phyloP scores from a whole-genome alignment of 2,888 invertebrate species.

The Chironomus tentans region DNA sequence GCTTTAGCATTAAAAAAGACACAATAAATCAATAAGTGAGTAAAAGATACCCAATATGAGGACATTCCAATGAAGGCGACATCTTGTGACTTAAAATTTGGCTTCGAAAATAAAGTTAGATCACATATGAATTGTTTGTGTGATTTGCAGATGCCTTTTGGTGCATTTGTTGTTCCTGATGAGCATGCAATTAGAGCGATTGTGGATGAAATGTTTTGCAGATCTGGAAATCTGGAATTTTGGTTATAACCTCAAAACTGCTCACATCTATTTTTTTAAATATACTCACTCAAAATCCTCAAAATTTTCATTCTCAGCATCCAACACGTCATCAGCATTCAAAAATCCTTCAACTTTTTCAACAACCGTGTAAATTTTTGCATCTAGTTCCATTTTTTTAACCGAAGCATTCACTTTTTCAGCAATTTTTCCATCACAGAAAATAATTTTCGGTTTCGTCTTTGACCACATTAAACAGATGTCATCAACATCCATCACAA shows the following conservation, averaged over 20 bases:
- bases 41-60: neutral
- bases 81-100: neutral
- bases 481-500: no score
- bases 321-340: no score
- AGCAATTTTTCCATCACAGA: conserved; percentile 1
- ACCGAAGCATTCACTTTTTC: no score
- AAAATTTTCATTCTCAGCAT: neutral
- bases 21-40: neutral
- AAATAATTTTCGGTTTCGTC: conserved; percentile 13
- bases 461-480: neutral
- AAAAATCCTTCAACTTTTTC: neutral
- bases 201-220: neutral
- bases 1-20: neutral
- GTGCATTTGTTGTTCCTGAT: neutral
- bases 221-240: neutral
- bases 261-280: no score
- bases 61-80: neutral
- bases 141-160: neutral
- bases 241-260: neutral
- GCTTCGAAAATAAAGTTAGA: no score
- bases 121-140: neutral
- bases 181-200: neutral
- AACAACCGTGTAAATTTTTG: neutral
- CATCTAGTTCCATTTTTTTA: neutral
- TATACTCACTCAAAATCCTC: no score